These are phyloP conservation scores for Manacus vitellinus DNA, from an alignment of 2,113 vertebrate genomes.

Conservation along the genomic window DNA sequence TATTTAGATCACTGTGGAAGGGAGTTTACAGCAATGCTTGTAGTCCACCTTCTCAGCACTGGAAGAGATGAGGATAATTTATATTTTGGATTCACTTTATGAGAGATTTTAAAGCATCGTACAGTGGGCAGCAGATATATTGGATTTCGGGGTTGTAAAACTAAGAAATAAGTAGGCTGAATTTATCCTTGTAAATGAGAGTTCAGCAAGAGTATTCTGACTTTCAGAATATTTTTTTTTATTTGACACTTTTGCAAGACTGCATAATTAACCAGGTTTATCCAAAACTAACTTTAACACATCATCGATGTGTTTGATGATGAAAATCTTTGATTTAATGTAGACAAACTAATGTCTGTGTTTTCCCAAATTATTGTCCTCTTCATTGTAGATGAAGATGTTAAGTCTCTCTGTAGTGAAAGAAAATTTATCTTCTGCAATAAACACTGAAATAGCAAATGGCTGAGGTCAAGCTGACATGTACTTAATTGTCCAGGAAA, in stretches of 20 bases:
- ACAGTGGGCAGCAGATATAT: background rate
- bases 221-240: background rate
- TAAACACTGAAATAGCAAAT: background rate
- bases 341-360: background rate
- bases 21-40: background rate
- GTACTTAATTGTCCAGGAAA: background rate
- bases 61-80: background rate
- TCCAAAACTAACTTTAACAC: background rate
- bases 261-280: background rate
- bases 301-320: fast-evolving
- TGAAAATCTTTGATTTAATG: background rate
- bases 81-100: background rate
- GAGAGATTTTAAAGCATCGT: fast-evolving
- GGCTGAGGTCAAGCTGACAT: background rate
- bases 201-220: background rate
- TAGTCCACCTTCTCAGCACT: background rate
- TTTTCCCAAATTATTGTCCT: background rate
- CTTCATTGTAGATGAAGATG: background rate
- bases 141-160: background rate
- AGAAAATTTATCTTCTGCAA: background rate
- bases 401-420: background rate
- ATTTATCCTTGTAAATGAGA: background rate
- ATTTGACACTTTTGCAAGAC: background rate
- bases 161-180: background rate
- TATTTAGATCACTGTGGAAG: background rate